Conservation (phyloP, 2,888 invertebrate species). For the Sphecodes monilicornis region DNA sequence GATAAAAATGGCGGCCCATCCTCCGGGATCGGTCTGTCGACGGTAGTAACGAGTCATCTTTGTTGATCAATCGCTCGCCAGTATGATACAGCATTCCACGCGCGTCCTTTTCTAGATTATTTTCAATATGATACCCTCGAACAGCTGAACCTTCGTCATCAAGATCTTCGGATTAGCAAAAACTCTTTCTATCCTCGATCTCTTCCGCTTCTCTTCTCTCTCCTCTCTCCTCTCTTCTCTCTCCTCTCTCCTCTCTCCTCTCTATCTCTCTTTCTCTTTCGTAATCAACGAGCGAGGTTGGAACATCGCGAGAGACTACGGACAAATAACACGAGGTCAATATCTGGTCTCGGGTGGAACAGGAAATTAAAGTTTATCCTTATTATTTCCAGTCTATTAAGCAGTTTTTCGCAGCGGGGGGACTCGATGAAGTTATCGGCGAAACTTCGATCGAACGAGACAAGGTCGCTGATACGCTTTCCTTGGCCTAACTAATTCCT, state of each 20-base stretch:
- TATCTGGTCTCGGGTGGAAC: slow-evolving; percentile 35
- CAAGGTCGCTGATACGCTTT: slow-evolving; percentile 32
- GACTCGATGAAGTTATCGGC: slow-evolving; percentile 14
- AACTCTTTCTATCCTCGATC: slow-evolving; percentile 35
- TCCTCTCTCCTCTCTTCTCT: background rate
- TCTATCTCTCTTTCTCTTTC: background rate
- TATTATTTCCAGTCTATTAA: slow-evolving; percentile 35
- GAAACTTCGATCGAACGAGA: slow-evolving; percentile 10
- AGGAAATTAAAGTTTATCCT: slow-evolving; percentile 45
- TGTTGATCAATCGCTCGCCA: slow-evolving; percentile 60
- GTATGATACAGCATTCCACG: slow-evolving; percentile 60
- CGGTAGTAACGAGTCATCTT: slow-evolving; percentile 62
- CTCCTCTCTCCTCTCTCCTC: background rate
- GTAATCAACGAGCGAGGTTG: slow-evolving; percentile 29
- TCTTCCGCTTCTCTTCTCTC: slow-evolving; percentile 15
- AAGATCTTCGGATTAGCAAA: slow-evolving; percentile 61
- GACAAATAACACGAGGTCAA: slow-evolving; percentile 33
- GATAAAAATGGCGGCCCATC: slow-evolving; percentile 44
- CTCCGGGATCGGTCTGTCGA: slow-evolving; percentile 41
- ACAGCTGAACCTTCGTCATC: slow-evolving; percentile 57
- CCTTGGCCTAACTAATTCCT: slow-evolving; percentile 51
- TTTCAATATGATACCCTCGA: slow-evolving; percentile 56
- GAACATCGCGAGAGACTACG: slow-evolving; percentile 7
- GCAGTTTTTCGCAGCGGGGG: slow-evolving; percentile 20
- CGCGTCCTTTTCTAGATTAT: slow-evolving; percentile 50